These are phyloP conservation scores for Gasteruption jaculator DNA, from an alignment of 2,888 invertebrate genomes.

Conservation along the genomic window DNA sequence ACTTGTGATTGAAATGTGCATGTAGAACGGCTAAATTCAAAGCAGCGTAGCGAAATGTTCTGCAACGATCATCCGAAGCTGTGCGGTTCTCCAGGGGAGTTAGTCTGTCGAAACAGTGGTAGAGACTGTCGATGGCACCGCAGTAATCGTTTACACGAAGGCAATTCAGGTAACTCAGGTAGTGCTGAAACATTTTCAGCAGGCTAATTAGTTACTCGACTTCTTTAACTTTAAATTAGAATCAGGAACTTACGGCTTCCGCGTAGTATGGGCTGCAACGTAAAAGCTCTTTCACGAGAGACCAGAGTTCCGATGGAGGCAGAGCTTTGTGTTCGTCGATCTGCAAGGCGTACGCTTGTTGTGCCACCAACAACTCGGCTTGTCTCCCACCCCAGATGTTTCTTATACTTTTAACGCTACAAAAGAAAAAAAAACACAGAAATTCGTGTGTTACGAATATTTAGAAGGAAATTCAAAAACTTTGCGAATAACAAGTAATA, in stretches of 20 bases:
- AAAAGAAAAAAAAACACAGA: background rate
- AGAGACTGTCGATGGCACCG: conserved; percentile 74
- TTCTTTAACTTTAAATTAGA: conserved; percentile 12
- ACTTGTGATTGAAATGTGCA: conserved; percentile 80
- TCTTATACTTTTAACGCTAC: conserved; percentile 48
- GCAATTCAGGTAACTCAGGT: conserved; percentile 85
- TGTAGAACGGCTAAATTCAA: conserved; percentile 87
- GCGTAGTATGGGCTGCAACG: conserved; percentile 75
- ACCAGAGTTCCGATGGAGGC: conserved; percentile 71
- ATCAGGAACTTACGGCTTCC: conserved; percentile 65
- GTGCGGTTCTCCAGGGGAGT: conserved; percentile 52
- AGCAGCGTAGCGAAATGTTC: conserved; percentile 81
- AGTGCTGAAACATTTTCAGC: conserved; percentile 65
- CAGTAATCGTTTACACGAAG: conserved; percentile 83
- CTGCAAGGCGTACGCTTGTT: conserved; percentile 77
- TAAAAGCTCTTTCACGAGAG: conserved; percentile 67
- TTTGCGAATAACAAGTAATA: background rate
- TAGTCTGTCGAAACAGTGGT: conserved; percentile 74
- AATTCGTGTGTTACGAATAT: background rate
- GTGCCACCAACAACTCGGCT: conserved; percentile 83
- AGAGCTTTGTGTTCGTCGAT: conserved; percentile 78
- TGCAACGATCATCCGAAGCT: conserved; percentile 54
- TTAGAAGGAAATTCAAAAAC: background rate
- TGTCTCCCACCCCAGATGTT: conserved; percentile 82
- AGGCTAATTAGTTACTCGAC: background rate